These are phyloP conservation scores for Oxystoma pomonae DNA, from an alignment of 2,888 invertebrate species.

Conservation along the genomic window DNA sequence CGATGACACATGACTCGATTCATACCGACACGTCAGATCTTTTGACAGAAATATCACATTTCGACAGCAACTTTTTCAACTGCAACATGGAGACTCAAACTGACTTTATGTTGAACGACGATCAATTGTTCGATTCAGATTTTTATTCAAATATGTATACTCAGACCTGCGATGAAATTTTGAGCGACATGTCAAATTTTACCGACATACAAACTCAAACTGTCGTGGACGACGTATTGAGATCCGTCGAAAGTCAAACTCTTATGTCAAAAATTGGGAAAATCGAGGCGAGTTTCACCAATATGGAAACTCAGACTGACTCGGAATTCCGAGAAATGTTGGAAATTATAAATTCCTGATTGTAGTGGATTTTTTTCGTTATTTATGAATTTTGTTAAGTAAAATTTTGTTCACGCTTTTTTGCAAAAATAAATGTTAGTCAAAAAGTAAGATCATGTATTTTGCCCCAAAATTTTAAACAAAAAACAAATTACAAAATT, in stretches of 20 bases:
- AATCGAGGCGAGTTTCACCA: constrained; percentile 38
- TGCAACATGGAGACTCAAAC: constrained; percentile 62
- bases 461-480: too few relatives aligned
- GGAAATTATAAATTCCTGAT: constrained; percentile 46
- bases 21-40: constrained; percentile 39
- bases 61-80: constrained; percentile 42
- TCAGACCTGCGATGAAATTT: constrained; percentile 51
- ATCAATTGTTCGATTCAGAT: constrained; percentile 40
- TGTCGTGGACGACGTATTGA: constrained; percentile 51
- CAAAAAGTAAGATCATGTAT: too few relatives aligned
- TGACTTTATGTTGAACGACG: constrained; percentile 45
- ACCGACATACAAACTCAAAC: constrained; percentile 64
- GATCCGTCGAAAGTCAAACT: constrained; percentile 60
- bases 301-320: constrained; percentile 56
- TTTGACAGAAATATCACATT: constrained; percentile 24
- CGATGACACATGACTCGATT: constrained; percentile 35
- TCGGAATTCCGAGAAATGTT: constrained; percentile 43
- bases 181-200: constrained; percentile 51
- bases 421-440: too few relatives aligned
- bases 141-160: constrained; percentile 43
- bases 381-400: constrained; percentile 7
- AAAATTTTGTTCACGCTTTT: too few relatives aligned
- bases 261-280: constrained; percentile 37
- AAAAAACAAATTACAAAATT: too few relatives aligned
- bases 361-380: constrained; percentile 33